These are phyloP conservation scores for Cynodonichthys magdalenae DNA, from an alignment of 2,797 vertebrate genomes.

Conservation along the genomic window DNA sequence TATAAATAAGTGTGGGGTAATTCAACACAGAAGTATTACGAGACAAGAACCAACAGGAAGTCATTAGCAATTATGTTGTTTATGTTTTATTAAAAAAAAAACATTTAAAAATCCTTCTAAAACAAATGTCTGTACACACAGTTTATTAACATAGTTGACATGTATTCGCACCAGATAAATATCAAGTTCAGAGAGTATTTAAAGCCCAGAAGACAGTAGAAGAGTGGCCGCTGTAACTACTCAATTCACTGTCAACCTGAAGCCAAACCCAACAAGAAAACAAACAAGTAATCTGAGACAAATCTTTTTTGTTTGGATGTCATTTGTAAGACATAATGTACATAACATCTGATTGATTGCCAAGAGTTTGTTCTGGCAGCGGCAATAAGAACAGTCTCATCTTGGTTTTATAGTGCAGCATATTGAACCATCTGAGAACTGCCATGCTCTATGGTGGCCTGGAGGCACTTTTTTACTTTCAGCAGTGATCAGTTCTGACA, in stretches of 20 bases:
- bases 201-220: conserved; percentile 3
- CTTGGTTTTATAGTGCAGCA: conserved; percentile 76
- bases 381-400: conserved; percentile 77
- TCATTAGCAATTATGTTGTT: conserved; percentile 13
- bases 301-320: conserved; percentile 63
- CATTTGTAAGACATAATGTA: conserved; percentile 75
- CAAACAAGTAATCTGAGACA: conserved; percentile 72
- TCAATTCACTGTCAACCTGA: conserved; percentile 36
- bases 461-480: conserved; percentile 66
- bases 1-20: conserved; percentile 31
- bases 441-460: conserved; percentile 71
- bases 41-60: background rate
- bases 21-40: conserved; percentile 15
- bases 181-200: background rate
- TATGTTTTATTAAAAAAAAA: conserved; percentile 1
- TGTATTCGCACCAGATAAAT: background rate
- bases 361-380: conserved; percentile 66
- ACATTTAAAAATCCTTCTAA: background rate
- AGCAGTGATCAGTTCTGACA: conserved; percentile 75
- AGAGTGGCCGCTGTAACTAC: conserved; percentile 20
- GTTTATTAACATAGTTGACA: background rate
- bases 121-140: background rate
- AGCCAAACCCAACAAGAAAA: conserved; percentile 62
- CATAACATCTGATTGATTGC: conserved; percentile 74
- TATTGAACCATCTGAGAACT: conserved; percentile 78